Base-by-base conservation (phyloP, 2,113 vertebrate species). In the Callospermophilus lateralis region DNA sequence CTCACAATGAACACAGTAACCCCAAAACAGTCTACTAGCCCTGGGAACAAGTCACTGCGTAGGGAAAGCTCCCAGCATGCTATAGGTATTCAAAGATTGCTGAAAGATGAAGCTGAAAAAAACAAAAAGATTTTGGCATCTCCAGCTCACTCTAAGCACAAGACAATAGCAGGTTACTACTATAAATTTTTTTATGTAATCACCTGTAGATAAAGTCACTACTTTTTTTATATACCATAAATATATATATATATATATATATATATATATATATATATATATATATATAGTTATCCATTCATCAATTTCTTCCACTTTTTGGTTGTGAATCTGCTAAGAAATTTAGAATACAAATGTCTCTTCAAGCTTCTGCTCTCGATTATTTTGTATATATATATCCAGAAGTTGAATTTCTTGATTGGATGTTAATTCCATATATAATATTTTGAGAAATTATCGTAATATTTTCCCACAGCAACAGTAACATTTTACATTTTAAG, bases 31-130 rank as follows among this genome's bases (percentile, higher is more conserved):
- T 8, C 17, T 63, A 63, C 55, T 58, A 58, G 20, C 34, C 70
- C 2, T 80, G 2, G 39, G 13, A 48, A 24, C 8, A 13, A 6
- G 11, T 3, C 0, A 10, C 0, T 30, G 5, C 28, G 16, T n/a
- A 79, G 32, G 39, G 10, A 84, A 22, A 24, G 0, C 28, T 78
- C 51, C 55, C 20, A 58, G 55, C 53, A 17, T 4, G 28, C 8
- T 45, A 30, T 10, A 68, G 8, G 4, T 72, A 2, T 72, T 13
- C 17, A 89, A 63, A 87, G 20, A 51, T 9, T 20, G 45, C 30
- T n/a, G 19, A 65, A 68, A 45, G 37, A 32, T 84, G 58, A 37
- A n/a, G 5, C 11, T 53, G 4, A 67, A 68, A 80, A 83, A 1
- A 26, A 8, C 2, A n/a, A 51, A 30, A 67, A 26, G 42, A 32